Percentiles rank a stretch among this genome's conserved stretches.
phyloP scores from a whole-genome alignment of 2,797 vertebrate genomes.

The Apogon talboti region DNA sequence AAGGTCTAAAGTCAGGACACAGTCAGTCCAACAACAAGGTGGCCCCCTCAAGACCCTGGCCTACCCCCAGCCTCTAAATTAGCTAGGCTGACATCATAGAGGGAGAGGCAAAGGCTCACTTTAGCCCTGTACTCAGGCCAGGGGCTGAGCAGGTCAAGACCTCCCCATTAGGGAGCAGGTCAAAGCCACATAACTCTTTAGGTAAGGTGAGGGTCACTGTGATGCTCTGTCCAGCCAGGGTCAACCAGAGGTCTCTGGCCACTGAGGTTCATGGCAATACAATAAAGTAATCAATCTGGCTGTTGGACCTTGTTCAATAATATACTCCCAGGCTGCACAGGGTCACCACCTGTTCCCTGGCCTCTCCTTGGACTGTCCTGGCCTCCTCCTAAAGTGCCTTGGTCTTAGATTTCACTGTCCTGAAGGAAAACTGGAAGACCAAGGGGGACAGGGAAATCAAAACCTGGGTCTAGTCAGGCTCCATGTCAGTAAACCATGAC shows the following conservation, averaged over 20 bases:
- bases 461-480: slow-evolving; percentile 39
- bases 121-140: slow-evolving; percentile 66
- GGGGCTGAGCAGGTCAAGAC: slow-evolving; percentile 78
- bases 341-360: slow-evolving; percentile 86
- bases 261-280: slow-evolving; percentile 87
- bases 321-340: slow-evolving; percentile 77
- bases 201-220: slow-evolving; percentile 85
- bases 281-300: slow-evolving; percentile 87
- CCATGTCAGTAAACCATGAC: slow-evolving; percentile 51
- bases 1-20: slow-evolving; percentile 70
- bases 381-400: slow-evolving; percentile 65
- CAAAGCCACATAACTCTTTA: slow-evolving; percentile 88
- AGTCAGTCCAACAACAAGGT: slow-evolving; percentile 56
- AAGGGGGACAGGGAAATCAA: slow-evolving; percentile 47
- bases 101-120: slow-evolving; percentile 56
- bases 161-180: slow-evolving; percentile 81
- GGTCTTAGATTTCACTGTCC: slow-evolving; percentile 73
- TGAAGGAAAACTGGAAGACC: slow-evolving; percentile 43
- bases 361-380: slow-evolving; percentile 83
- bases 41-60: slow-evolving; percentile 55
- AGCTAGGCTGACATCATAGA: slow-evolving; percentile 69
- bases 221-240: slow-evolving; percentile 74
- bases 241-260: slow-evolving; percentile 84
- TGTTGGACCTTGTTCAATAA: slow-evolving; percentile 83
- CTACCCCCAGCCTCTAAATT: slow-evolving; percentile 80